Conservation (phyloP, 2,797 vertebrate genomes). For the Rhincodon typus region DNA sequence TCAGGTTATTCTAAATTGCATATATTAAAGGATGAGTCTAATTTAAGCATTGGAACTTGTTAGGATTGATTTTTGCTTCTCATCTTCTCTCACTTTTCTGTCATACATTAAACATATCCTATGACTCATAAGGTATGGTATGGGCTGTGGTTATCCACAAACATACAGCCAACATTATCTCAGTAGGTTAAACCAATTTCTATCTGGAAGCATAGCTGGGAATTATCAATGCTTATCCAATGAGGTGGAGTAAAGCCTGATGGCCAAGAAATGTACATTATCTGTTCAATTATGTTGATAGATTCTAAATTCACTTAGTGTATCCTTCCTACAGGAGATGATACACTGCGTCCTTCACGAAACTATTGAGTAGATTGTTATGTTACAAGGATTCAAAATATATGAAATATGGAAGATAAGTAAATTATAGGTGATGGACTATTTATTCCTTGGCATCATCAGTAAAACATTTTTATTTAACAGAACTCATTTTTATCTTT, state of each 20-base stretch:
- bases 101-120: not conserved
- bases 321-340: not conserved
- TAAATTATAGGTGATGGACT: not conserved
- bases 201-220: not conserved
- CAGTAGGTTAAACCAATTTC: not conserved
- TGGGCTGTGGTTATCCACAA: not conserved
- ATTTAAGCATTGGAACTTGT: not conserved
- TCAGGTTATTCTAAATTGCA: not conserved
- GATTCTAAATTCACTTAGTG: not conserved
- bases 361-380: not conserved
- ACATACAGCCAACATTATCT: not conserved
- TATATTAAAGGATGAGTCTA: not conserved
- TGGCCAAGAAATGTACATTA: not conserved
- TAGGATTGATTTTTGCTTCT: not conserved
- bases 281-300: not conserved
- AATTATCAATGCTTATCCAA: not conserved
- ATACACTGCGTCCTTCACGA: not conserved
- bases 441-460: not conserved
- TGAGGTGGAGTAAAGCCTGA: not conserved
- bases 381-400: not conserved
- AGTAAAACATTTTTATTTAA: constrained; percentile 1
- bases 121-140: too few species aligned
- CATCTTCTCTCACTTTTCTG: not conserved
- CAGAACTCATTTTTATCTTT: not conserved
- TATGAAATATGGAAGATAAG: not conserved